Evolutionary conservation across 2,888 invertebrate genomes (phyloP), one percentile per base, ranked within the genome.

Genomic region (Agonopterix alstromeriana): DNA sequence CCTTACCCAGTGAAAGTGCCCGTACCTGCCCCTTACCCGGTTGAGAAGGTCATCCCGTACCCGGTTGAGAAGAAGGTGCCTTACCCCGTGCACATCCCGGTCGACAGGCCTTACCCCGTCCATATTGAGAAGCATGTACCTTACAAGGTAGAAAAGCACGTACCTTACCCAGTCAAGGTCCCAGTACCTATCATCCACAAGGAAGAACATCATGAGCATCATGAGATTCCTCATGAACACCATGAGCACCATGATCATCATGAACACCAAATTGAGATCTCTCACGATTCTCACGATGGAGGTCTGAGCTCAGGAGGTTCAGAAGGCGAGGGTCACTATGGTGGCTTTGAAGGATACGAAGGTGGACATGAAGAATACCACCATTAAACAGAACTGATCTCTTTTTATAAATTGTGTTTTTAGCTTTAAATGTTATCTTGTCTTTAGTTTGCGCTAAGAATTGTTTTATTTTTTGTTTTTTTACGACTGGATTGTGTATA

Each of bases 1-100:
- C 95, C 95, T 35, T 92, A 92, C 61, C 90, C 90, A 45, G 94
- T 95, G 5, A 94, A 94, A 70, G 93, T 94, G 27, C 94, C 91
- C 8, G 91, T 92, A 38, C 93, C 94, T 10, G 91, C 90, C 8
- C 94, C 94, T 17, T 94, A 93, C 73, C 92, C 92, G 12, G 92
- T 93, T 0, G 91, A 92, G 63, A 92, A 92, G 66, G 87, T 92
- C 38, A 88, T 93, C 40, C 93, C 92, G 0, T 91, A 91, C 67
- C 91, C 92, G 10, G 92, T 92, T 0, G 92, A 93, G 69, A 90
- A 82, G 90, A 92, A 79, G 48, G 90, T 94, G 9, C 93, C 91
- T 14, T 88, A 91, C 54, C 93, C 93, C 14, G 93, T 94, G 0
- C 90, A 92, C 50, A 84, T 92, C 47, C 91, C 90, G 9, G 91